These are phyloP conservation scores for Pemphredon lugubris DNA, from an alignment of 2,888 invertebrate genomes.

Conservation along the genomic window DNA sequence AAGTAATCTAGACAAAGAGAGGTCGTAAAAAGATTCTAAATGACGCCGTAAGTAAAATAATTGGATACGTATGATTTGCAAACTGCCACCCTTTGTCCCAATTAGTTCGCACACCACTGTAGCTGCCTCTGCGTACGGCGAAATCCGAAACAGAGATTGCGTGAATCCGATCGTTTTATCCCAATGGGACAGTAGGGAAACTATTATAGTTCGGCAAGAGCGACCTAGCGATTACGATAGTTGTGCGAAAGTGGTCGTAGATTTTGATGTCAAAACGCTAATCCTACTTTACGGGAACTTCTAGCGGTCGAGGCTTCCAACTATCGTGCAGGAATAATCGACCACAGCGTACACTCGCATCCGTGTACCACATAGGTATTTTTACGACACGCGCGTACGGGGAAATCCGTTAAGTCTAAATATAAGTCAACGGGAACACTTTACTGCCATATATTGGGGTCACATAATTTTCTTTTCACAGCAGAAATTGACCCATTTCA, in stretches of 20 bases:
- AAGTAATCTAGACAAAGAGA: no score
- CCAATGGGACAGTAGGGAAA: no score
- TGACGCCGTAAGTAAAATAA: no score
- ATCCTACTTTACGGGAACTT: background rate
- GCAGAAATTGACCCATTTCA: conserved; percentile 35
- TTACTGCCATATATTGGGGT: conserved; percentile 41
- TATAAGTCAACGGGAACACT: conserved; percentile 46
- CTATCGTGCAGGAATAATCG: conserved; percentile 22
- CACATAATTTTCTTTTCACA: conserved; percentile 37
- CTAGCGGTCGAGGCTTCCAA: background rate
- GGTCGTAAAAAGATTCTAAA: no score
- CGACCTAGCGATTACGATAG: no score
- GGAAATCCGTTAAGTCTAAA: conserved; percentile 59
- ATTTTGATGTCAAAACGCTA: conserved; percentile 3
- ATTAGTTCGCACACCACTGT: no score
- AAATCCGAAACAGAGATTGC: no score
- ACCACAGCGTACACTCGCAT: conserved; percentile 1
- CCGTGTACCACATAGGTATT: conserved; percentile 45
- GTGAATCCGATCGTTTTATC: no score
- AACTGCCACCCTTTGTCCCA: no score
- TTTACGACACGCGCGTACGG: conserved; percentile 52
- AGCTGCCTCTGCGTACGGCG: no score
- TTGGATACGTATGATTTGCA: no score
- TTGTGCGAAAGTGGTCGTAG: background rate
- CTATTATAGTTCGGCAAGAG: no score